These are phyloP conservation scores for Zelostemma sp. DNA, from an alignment of 1,140 invertebrate species.

Conservation along the genomic window DNA sequence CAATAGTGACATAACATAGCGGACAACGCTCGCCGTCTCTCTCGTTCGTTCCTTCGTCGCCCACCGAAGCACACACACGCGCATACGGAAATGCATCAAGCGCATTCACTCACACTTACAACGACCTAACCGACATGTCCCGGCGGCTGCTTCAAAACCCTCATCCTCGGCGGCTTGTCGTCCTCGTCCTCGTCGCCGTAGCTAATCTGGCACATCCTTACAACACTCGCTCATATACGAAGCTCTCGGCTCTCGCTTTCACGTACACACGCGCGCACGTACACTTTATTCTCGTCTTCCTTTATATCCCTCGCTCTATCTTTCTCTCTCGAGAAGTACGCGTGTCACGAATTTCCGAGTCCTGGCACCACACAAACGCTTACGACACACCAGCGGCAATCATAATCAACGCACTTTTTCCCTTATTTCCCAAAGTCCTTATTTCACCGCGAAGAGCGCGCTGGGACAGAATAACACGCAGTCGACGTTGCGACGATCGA, in stretches of 20 bases:
- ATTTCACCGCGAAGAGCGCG: neutral
- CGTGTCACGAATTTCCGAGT: conserved; percentile 2
- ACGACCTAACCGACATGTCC: conserved; percentile 21
- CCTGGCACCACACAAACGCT: neutral
- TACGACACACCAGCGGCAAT: neutral
- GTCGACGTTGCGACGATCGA: no score
- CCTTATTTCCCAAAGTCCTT: neutral
- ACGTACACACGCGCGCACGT: conserved; percentile 16
- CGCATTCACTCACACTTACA: conserved; percentile 8
- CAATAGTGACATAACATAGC: conserved; percentile 28
- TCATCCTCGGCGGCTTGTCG: conserved; percentile 11
- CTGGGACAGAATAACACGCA: no score
- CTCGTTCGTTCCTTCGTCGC: conserved; percentile 16
- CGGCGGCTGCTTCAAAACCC: conserved; percentile 12
- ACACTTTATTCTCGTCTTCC: conserved; percentile 16
- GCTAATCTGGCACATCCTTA: conserved; percentile 12
- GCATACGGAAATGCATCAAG: no score
- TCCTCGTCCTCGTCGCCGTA: conserved; percentile 9
- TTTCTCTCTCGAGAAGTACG: conserved; percentile 11
- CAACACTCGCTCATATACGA: conserved; percentile 15
- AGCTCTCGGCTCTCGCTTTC: conserved; percentile 13
- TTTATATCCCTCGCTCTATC: conserved; percentile 9
- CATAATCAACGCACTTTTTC: no score
- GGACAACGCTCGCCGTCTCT: conserved; percentile 20
- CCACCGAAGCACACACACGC: neutral